Conservation (phyloP, 2,113 vertebrate species). For the Neodon shergylaensis region DNA sequence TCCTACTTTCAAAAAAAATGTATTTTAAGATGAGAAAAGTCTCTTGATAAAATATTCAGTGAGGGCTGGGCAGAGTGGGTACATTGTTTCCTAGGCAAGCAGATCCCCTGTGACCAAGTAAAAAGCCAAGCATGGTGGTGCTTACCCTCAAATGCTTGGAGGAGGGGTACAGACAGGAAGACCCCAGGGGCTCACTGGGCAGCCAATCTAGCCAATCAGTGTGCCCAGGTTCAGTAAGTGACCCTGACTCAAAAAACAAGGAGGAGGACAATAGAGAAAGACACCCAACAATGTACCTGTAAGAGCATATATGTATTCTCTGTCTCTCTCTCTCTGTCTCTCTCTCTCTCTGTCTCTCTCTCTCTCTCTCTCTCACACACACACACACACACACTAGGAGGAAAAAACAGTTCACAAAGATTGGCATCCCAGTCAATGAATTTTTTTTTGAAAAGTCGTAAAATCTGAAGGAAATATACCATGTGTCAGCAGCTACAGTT, state of each 20-base stretch:
- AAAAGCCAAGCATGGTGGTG: background rate
- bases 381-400: background rate
- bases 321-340: no score
- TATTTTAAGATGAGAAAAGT: conserved; percentile 13
- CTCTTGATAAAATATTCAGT: conserved; percentile 2
- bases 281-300: background rate
- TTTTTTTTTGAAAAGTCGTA: background rate
- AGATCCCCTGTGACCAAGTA: background rate
- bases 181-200: background rate
- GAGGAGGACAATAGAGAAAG: background rate
- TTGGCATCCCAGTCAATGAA: background rate
- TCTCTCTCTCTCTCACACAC: background rate
- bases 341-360: no score
- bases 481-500: background rate
- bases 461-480: background rate
- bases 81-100: background rate
- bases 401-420: background rate
- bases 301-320: background rate
- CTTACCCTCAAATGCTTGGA: no score
- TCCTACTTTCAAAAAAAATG: conserved; percentile 33
- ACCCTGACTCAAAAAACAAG: background rate
- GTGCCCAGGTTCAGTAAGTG: background rate
- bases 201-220: background rate
- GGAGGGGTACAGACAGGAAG: background rate
- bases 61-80: background rate